phyloP scores from a whole-genome alignment of 2,888 invertebrate genomes.

The Cephus pulcher region DNA sequence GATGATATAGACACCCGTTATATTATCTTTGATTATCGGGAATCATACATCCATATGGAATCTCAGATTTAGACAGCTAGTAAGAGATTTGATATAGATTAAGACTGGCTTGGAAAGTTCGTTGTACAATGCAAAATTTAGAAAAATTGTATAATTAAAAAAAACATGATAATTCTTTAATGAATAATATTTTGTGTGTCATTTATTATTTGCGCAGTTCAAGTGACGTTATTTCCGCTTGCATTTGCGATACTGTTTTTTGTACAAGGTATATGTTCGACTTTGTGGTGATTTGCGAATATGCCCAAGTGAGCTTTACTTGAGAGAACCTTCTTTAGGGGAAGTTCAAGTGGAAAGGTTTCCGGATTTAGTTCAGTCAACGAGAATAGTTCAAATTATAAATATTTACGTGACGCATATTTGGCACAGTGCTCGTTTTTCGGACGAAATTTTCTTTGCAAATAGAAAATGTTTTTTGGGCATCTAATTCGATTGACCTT shows the following conservation, averaged over 20 bases:
- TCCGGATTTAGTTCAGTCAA: not conserved
- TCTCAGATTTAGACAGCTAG: not conserved
- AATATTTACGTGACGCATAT: not conserved
- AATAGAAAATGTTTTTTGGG: not conserved
- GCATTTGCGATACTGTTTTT: too few species aligned
- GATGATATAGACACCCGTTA: not conserved
- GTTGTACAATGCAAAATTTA: not conserved
- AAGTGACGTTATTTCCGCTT: too few species aligned
- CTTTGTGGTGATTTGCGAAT: not conserved
- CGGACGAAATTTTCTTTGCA: not conserved
- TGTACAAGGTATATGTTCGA: too few species aligned
- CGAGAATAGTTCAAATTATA: not conserved
- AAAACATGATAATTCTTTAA: too few species aligned
- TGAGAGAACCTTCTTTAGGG: not conserved
- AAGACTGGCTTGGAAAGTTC: too few species aligned
- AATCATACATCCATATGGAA: not conserved
- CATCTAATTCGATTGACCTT: not conserved
- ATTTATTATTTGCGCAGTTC: too few species aligned
- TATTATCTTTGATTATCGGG: not conserved
- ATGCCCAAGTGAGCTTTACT: not conserved
- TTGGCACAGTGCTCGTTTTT: not conserved
- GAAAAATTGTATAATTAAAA: not conserved
- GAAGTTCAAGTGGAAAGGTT: not conserved
- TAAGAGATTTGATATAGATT: not conserved
- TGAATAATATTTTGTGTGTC: too few species aligned